Conservation (phyloP, 2,888 invertebrate species). For the Microchrysa polita region DNA sequence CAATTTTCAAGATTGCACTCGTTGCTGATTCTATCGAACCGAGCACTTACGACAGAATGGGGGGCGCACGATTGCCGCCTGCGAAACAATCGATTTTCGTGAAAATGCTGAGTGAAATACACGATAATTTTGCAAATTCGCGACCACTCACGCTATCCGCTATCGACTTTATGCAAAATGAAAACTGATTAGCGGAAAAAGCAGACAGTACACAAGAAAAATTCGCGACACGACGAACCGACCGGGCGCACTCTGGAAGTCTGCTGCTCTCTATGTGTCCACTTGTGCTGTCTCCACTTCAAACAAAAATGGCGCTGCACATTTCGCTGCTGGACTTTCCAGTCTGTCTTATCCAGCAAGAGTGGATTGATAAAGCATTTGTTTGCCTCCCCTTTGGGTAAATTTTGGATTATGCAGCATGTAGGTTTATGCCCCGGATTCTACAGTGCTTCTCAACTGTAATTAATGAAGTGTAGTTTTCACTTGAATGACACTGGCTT, state of each 20-base stretch:
- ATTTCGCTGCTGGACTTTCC: too few species aligned
- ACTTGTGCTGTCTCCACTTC: slow-evolving; percentile 48
- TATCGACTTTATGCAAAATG: slow-evolving; percentile 30
- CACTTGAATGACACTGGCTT: not conserved
- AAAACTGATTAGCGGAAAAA: slow-evolving; percentile 32
- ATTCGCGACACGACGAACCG: slow-evolving; percentile 45
- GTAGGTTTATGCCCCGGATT: too few species aligned
- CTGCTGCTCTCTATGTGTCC: too few species aligned
- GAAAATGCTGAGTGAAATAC: slow-evolving; percentile 32
- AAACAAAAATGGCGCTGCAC: slow-evolving; percentile 48
- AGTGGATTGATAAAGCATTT: too few species aligned
- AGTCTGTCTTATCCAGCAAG: too few species aligned
- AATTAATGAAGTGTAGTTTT: not conserved
- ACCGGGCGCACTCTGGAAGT: slow-evolving; percentile 40
- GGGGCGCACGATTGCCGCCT: slow-evolving; percentile 14
- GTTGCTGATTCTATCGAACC: not conserved
- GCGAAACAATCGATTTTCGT: slow-evolving; percentile 31
- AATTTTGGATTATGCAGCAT: not conserved
- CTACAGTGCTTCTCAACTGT: not conserved
- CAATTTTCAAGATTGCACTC: slow-evolving; percentile 28
- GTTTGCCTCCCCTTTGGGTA: too few species aligned
- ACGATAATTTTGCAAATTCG: not conserved
- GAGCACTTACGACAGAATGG: slow-evolving; percentile 16
- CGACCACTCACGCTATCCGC: not conserved
- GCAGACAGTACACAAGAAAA: slow-evolving; percentile 44